These are phyloP conservation scores for Temnothorax curvispinosus DNA, from an alignment of 1,140 invertebrate genomes.

Conservation along the genomic window DNA sequence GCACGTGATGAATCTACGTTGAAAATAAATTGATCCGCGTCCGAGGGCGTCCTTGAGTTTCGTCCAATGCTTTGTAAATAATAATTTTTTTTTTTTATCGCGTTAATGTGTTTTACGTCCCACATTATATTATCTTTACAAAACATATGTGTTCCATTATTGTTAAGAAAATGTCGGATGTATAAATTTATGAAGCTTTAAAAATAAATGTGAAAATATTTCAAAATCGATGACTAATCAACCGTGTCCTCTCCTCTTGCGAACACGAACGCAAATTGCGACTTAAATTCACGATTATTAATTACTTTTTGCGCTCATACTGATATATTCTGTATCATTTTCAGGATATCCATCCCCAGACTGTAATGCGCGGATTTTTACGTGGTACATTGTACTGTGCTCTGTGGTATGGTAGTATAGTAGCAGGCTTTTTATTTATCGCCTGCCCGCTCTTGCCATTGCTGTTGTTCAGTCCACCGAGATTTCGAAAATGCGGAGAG, in stretches of 20 bases:
- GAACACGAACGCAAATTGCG: background rate
- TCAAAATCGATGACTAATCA: too few species aligned
- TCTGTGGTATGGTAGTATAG: constrained; percentile 87
- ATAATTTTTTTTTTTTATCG: background rate
- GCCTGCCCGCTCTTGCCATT: constrained; percentile 90
- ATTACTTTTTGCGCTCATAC: background rate
- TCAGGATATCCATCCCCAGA: constrained; percentile 7
- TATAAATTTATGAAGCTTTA: too few species aligned
- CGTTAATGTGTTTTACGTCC: too few species aligned
- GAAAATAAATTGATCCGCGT: background rate
- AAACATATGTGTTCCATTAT: too few species aligned
- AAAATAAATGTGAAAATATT: too few species aligned
- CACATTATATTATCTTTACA: too few species aligned
- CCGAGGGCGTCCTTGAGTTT: background rate
- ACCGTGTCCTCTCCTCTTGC: too few species aligned
- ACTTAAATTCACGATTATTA: background rate
- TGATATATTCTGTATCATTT: background rate
- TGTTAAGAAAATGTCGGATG: too few species aligned
- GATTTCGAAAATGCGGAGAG: constrained; percentile 89
- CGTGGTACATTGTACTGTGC: constrained; percentile 85
- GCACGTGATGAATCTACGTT: background rate
- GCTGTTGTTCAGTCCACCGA: constrained; percentile 88
- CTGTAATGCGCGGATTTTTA: constrained; percentile 80
- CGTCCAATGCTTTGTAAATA: background rate
- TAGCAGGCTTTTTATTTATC: constrained; percentile 87